Evolutionary conservation across 2,888 invertebrate species (phyloP), one percentile per base, ranked within the genome.

Genomic region (Callinectes sapidus): DNA sequence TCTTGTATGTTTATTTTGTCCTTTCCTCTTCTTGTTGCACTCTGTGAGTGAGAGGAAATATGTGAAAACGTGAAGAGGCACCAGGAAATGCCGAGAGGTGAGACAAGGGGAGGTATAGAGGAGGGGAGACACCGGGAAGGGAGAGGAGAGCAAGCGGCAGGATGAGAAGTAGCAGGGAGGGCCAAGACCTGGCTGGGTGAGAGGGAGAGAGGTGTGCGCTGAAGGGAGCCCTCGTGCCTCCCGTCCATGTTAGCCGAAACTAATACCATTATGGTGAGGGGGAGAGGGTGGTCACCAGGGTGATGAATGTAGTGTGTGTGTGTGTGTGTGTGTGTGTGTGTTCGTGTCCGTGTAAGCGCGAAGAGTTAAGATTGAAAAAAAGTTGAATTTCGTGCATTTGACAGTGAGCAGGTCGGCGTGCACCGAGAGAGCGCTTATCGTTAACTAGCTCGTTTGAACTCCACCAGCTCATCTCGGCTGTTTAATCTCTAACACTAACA

Each of bases 321-420:
- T 88, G 88, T 88, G 48, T 88, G 88, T 55, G 55, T 48, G 88
- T 55, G 48, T 88, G n/a, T 88, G 88, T 88, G 88, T 88, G 88
- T 88, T 32, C 61, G 55, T 55, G 55, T 88, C 55, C 55, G 88
- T 48, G 54, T 88, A 28, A 8, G 32, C 28, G 71, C 16, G 35
- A 14, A 81, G 81, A 35, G 18, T 16, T 32, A 32, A 8, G 32
- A 16, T 10, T 10, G 14, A 32, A 81, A 35, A 5, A 13, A 35
- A 2, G n/a, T 13, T 81, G 81, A 32, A 32, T 81, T 81, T 35
- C 35, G 81, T 81, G 81, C 32, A 35, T 32, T 32, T 81, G 35
- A 5, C 35, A 35, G 16, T 1, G 32, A 14, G 8, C 81, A 32
- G 13, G 81, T 35, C 13, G 81, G 81, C 32, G 81, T 35, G 81